Conservation (phyloP, 2,113 vertebrate genomes). For the Bagarius yarrelli region DNA sequence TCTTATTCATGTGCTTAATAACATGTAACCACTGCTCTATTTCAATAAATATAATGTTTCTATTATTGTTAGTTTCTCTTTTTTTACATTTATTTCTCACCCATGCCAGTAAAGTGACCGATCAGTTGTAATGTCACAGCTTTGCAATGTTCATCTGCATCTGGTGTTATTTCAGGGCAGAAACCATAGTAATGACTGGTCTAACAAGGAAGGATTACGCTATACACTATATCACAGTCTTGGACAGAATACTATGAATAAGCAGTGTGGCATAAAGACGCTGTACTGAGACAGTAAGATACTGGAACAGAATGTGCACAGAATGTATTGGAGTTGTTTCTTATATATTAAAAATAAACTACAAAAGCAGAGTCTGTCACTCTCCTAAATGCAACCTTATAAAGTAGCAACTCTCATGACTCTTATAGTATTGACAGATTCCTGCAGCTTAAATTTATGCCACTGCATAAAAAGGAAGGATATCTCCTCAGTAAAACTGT, state of each 20-base stretch:
- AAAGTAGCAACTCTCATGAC: conserved; percentile 25
- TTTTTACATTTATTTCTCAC: conserved; percentile 7
- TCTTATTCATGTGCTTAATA: not conserved
- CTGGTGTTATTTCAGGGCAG: conserved; percentile 50
- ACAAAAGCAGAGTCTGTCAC: conserved; percentile 28
- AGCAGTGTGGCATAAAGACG: conserved; percentile 46
- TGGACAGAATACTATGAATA: conserved; percentile 54
- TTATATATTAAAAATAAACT: conserved; percentile 26
- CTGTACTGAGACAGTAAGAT: conserved; percentile 46
- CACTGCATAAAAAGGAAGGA: conserved; percentile 26
- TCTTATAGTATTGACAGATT: conserved; percentile 26
- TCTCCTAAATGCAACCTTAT: conserved; percentile 28
- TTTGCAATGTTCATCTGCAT: conserved; percentile 47
- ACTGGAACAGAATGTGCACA: conserved; percentile 48
- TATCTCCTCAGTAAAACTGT: conserved; percentile 5
- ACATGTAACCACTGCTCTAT: not conserved
- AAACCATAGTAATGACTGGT: conserved; percentile 37
- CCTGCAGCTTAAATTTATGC: conserved; percentile 32
- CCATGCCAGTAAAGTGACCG: conserved; percentile 37
- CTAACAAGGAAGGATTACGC: conserved; percentile 58
- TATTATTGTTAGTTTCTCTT: conserved; percentile 27
- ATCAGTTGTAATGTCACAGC: conserved; percentile 50
- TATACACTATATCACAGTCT: conserved; percentile 51
- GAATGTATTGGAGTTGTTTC: conserved; percentile 33
- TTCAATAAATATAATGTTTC: conserved; percentile 22